Base-by-base conservation (phyloP, 2,113 vertebrate genomes). In the Menidia beryllina region DNA sequence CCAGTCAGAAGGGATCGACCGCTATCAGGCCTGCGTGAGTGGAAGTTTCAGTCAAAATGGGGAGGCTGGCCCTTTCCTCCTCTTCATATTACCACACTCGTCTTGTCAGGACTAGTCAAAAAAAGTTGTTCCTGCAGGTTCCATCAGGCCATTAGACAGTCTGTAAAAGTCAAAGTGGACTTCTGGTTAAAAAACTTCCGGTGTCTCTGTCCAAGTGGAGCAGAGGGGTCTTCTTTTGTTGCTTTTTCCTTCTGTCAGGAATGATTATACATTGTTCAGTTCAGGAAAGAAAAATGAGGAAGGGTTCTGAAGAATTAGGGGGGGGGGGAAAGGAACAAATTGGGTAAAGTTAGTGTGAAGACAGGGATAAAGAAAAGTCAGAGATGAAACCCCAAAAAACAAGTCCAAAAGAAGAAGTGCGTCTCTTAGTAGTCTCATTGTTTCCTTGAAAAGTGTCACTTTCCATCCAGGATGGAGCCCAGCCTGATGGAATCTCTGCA, bases 361-460 rank as follows among this genome's bases (percentile, higher is more conserved):
- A 76, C 48, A 57, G 45, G 36, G 24, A 67, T 60, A 68, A 69
- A 55, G 69, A 74, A 57, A 53, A 67, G 12, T 27, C 45, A 21
- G 47, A 63, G 38, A 63, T 27, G 66, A 39, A 12, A 8, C 55
- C 63, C 58, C 61, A 59, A 43, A 59, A 43, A 11, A 21, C 8
- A 26, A 55, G 83, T 88, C 79, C 66, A 45, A 3, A 53, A 47
- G n/a, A 21, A 11, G 64, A 66, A 27, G 62, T 20, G 26, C 45
- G 75, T n/a, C 69, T 76, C 66, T 17, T 27, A 71, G 75, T 78
- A 80, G 83, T 89, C 82, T 84, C 27, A 39, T 72, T 14, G 73
- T 68, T 77, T 79, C n/a, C 9, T 53, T 50, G 30, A 54, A 43
- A 69, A 78, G 71, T 41, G 55, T 43, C 20, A 38, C 60, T 1